These are phyloP conservation scores for Bursaphelenchus mucronatus DNA, from an alignment of 1,140 invertebrate genomes.

Conservation along the genomic window DNA sequence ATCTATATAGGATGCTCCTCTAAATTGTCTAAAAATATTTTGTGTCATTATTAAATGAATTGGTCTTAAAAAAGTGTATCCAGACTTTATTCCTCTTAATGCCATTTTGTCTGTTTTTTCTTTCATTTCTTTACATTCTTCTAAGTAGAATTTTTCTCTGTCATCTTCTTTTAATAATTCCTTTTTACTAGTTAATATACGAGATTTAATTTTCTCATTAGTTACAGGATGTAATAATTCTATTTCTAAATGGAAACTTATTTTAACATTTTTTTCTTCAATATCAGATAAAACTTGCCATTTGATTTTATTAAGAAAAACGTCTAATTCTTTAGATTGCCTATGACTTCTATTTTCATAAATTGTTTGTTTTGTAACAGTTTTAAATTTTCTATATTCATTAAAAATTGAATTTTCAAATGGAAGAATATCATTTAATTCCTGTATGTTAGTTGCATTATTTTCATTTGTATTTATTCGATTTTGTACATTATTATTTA, in stretches of 20 bases:
- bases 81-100: conserved; percentile 32
- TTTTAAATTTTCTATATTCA: conserved; percentile 35
- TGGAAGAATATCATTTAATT: conserved; percentile 5
- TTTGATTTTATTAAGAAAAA: conserved; percentile 21
- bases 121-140: background rate
- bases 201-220: conserved; percentile 19
- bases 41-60: conserved; percentile 27
- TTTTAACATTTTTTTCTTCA: conserved; percentile 40
- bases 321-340: background rate
- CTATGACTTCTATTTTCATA: conserved; percentile 22
- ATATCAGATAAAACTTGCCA: conserved; percentile 33
- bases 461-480: background rate
- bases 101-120: conserved; percentile 5
- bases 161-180: conserved; percentile 7
- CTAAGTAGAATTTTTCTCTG: conserved; percentile 4
- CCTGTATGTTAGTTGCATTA: background rate
- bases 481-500: background rate
- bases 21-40: conserved; percentile 21
- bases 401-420: conserved; percentile 19
- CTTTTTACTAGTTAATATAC: conserved; percentile 26
- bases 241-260: conserved; percentile 30
- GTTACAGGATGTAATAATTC: conserved; percentile 20
- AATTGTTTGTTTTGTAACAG: conserved; percentile 13
- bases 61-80: conserved; percentile 22
- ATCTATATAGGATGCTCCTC: conserved; percentile 27